Conservation (phyloP, 2,888 invertebrate species). For the Drosophila subsilvestris region DNA sequence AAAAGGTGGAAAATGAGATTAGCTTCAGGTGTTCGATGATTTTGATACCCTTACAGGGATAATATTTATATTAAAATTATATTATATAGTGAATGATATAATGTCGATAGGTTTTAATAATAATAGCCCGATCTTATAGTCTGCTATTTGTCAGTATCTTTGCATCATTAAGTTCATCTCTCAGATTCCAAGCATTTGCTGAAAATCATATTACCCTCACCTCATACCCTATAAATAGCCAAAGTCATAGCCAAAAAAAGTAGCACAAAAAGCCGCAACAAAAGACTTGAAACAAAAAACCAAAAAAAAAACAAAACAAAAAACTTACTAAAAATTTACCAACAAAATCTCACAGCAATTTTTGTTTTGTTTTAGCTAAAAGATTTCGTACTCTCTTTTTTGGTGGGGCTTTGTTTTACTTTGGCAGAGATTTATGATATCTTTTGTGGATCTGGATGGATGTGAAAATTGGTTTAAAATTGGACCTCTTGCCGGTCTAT, state of each 20-base stretch:
- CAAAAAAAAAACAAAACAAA: conserved; percentile 10
- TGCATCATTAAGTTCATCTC: background rate
- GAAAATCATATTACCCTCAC: background rate
- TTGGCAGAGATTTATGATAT: background rate
- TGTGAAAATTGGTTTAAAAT: background rate
- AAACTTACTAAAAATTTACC: conserved; percentile 56
- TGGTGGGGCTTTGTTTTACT: background rate
- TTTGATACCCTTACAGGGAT: background rate
- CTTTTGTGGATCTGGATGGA: conserved; percentile 20
- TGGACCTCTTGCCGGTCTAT: background rate
- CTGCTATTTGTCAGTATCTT: too few species aligned
- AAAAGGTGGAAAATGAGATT: conserved; percentile 1
- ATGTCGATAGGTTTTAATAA: too few species aligned
- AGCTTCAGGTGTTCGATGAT: background rate
- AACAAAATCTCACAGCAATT: conserved; percentile 65
- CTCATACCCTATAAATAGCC: background rate
- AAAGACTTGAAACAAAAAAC: conserved; percentile 12
- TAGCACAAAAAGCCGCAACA: conserved; percentile 19
- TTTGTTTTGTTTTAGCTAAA: conserved; percentile 29
- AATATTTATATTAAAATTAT: background rate
- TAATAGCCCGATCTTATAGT: too few species aligned
- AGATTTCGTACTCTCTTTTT: conserved; percentile 40
- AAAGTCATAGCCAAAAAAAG: background rate
- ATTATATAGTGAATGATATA: background rate
- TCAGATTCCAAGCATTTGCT: background rate